Evolutionary conservation across 30 jellyfish, hydroid and myxozoan genomes (phyloP).

Genomic region (Aurelia aurita): DNA sequence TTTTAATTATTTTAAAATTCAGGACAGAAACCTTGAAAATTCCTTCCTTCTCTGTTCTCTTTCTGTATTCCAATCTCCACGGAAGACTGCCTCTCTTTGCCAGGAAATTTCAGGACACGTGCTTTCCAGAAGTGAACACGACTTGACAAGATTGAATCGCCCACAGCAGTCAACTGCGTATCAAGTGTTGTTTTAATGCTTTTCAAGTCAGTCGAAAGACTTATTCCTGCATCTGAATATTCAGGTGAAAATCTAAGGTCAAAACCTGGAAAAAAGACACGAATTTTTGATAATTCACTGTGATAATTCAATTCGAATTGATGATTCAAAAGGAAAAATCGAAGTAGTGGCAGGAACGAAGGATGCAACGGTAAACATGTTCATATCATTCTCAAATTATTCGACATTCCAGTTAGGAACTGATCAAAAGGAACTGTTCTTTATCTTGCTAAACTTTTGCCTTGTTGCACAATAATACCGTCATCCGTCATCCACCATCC

Average conservation of each 20-base stretch:
- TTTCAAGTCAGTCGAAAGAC: constrained; percentile 49
- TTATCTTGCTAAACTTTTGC: too few relatives aligned
- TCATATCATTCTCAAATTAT: too few relatives aligned
- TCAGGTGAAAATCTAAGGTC: constrained; percentile 45
- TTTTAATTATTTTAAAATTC: background rate
- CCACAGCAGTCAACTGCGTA: constrained; percentile 10
- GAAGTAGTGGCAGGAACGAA: too few relatives aligned
- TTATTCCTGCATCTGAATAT: constrained; percentile 36
- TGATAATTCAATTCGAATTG: too few relatives aligned
- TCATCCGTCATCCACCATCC: too few relatives aligned
- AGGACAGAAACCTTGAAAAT: background rate
- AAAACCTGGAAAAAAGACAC: constrained; percentile 24
- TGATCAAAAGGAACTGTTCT: too few relatives aligned
- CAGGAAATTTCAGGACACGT: constrained; percentile 14
- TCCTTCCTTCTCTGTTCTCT: background rate
- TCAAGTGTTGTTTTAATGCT: constrained; percentile 16
- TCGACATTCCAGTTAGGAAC: too few relatives aligned
- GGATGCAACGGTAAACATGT: too few relatives aligned
- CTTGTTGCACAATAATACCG: too few relatives aligned
- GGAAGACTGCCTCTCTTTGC: background rate
- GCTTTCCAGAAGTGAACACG: constrained; percentile 63
- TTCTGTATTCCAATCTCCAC: background rate
- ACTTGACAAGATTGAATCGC: constrained; percentile 27
- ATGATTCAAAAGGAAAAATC: too few relatives aligned
- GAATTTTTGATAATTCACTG: too few relatives aligned